Base-by-base conservation (phyloP, 1,140 invertebrate genomes). In the Venturia canescens region DNA sequence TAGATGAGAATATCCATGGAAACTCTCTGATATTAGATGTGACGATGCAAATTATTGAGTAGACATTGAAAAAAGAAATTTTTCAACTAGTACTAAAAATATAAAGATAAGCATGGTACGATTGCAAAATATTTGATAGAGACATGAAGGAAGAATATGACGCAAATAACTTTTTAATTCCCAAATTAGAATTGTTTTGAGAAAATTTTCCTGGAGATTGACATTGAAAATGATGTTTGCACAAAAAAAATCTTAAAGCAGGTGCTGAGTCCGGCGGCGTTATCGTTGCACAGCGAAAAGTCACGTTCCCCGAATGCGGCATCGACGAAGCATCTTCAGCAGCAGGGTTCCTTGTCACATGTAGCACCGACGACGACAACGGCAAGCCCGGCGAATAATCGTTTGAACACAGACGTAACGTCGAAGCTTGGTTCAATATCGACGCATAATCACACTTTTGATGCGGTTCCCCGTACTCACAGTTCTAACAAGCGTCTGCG, bases 401-500 rank as follows among this genome's bases (percentile, higher is more conserved):
- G 86, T 70, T 63, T 87, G 84, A 91, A 88, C 82, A 86, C 86
- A 21, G 82, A 86, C 29, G 79, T 70, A 50, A 86, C 87, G 60
- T 85, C 83, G 60, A 87, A 81, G 48, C 78, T 88, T 48, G 82
- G 74, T 72, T 79, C 50, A 79, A 85, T 80, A 31, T 83, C 80
- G 79, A 88, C 81, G 84, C 89, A 92, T 57, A 91, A 91, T 84
- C 90, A 92, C 67, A 80, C 82, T n/a, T 86, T 84, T 18, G 91
- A 92, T 83, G 91, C 93, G 78, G 93, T 94, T 81, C 93, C 93
- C 81, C 92, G 92, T 87, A 94, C 93, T 76, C 93, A 94, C 91
- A 93, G 93, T 88, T 93, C 93, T 6, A 94, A 94, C 81, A 94
- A 94, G 82, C 91, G 94, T 50, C 87, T 94, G 38, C 92, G 94